A percentile compares a stretch with the other conserved stretches of the same genome.
Evolutionary conservation across 2,113 vertebrate species (phyloP).

Genomic region (Galeopterus variegatus): DNA sequence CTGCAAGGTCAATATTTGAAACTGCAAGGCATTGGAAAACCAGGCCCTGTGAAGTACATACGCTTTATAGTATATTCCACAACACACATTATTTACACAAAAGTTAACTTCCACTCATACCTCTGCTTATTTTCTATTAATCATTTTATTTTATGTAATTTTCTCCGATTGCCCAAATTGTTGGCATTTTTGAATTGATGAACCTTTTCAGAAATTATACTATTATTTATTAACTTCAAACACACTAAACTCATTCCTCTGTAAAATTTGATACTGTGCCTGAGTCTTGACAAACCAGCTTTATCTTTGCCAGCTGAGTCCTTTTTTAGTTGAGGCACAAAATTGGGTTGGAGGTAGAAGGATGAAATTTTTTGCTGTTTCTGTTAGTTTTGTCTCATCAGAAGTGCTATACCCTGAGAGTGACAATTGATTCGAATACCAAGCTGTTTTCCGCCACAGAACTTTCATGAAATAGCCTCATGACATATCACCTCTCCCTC

Average conservation of each 20-base stretch:
- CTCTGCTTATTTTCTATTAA: neutral
- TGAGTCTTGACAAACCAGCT: neutral
- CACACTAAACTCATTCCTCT: neutral
- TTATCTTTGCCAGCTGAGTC: neutral
- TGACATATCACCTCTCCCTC: neutral
- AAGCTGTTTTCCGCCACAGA: neutral
- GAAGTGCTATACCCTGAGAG: neutral
- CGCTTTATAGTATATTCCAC: no score
- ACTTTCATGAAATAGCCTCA: neutral
- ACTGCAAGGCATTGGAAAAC: no score
- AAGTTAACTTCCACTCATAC: neutral
- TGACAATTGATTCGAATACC: neutral
- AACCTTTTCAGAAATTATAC: neutral
- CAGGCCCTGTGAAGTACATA: no score
- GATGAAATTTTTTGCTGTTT: neutral
- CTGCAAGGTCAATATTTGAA: no score
- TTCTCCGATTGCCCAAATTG: neutral
- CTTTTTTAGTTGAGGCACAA: neutral
- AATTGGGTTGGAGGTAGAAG: fast-evolving
- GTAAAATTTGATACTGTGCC: neutral
- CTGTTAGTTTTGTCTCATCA: neutral
- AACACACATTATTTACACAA: neutral
- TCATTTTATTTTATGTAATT: neutral
- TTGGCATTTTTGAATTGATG: neutral
- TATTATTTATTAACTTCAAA: neutral